Evolutionary conservation across 2,888 invertebrate species (phyloP).

Genomic region (Trypoxylon attenuatum): DNA sequence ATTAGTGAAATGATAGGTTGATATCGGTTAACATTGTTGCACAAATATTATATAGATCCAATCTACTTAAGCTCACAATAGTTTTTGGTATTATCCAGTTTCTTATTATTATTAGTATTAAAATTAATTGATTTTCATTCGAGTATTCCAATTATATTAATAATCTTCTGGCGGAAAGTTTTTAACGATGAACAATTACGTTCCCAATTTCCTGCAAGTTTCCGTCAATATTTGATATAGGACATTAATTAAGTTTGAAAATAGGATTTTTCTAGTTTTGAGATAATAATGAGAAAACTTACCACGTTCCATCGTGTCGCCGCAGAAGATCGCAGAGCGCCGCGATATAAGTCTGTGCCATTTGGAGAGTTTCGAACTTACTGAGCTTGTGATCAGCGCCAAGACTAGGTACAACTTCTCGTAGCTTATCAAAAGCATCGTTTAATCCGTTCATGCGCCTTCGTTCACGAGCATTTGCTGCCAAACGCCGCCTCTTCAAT

Average conservation of each 20-base stretch:
- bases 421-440: conserved; percentile 83
- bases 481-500: conserved; percentile 79
- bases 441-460: conserved; percentile 86
- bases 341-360: conserved; percentile 86
- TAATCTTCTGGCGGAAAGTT: not conserved
- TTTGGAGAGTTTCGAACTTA: conserved; percentile 86
- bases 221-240: no score
- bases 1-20: no score
- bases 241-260: not conserved
- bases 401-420: conserved; percentile 83
- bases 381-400: conserved; percentile 84
- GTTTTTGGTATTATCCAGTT: no score
- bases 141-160: not conserved
- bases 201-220: not conserved
- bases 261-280: not conserved
- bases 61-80: no score
- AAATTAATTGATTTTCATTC: not conserved
- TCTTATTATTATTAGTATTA: not conserved
- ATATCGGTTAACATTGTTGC: no score
- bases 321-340: conserved; percentile 82
- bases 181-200: not conserved
- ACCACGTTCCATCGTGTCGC: conserved; percentile 66
- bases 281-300: no score
- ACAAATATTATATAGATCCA: no score
- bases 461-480: conserved; percentile 85